Base-by-base conservation (phyloP, 2,888 invertebrate genomes). In the Boloria selene region DNA sequence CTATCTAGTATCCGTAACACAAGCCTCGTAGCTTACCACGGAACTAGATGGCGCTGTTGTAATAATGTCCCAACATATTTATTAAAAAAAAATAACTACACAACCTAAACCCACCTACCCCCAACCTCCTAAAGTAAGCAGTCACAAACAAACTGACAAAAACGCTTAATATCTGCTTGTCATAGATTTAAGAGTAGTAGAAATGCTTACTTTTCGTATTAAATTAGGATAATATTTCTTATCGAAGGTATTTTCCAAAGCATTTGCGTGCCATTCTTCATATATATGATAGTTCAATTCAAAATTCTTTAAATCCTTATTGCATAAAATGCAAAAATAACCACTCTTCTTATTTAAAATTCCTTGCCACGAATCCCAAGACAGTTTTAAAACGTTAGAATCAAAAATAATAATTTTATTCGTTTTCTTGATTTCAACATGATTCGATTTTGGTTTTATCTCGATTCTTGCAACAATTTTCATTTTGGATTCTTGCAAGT, bases 281-380 rank as follows among this genome's bases (percentile, higher is more conserved):
- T 31, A 17, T 0, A 73, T 59, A 50, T 77, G 77, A 0, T 4
- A 6, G 0, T 55, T 47, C 0, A 74, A 26, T 6, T 73, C 76
- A 3, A 60, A 65, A 0, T 4, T 47, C 0, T 67, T 64, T 13
- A 76, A 52, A 3, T 68, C 56, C 0, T 18, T 38, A 13, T 72
- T 61, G 22, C 78, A 78, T 1, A 77, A 13, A 3, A 49, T 31
- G 16, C 76, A 77, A 2, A 58, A 67, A 14, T 49, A 62, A 0
- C 71, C 68, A 16, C 42, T 56, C 5, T 64, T 70, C 0, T 45
- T 13, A 14, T 69, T 69, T 2, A 0, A 2, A 0, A 77, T 16
- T 1, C 77, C 70, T 6, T 78, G 72, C 74, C 75, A 79, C 0
- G 61, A 38, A 14, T 77, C 73, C 72, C 76, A 75, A 0, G 64